Base-by-base conservation (phyloP, 2,888 invertebrate genomes). In the Allolobophora icterica region DNA sequence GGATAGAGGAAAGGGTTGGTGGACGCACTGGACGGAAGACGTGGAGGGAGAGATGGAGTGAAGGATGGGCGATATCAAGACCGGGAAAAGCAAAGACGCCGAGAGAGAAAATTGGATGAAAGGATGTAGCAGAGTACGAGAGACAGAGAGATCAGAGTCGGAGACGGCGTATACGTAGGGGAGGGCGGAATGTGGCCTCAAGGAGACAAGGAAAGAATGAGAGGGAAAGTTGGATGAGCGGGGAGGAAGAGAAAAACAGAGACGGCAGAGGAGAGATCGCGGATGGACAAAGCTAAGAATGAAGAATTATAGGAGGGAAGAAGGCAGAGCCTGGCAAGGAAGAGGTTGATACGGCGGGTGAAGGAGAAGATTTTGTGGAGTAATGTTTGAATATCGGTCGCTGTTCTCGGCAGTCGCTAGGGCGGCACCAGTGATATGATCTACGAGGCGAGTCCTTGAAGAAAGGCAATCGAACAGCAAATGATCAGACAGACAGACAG, bases 1-100 rank as follows among this genome's bases (percentile, higher is more conserved):
- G 21, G 84, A 6, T 34, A 34, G 84, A 84, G 83, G 5, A 15
- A 11, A 15, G 33, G 11, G 15, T 11, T 17, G 83, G 15, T 83
- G 83, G 30, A 83, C 30, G 24, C 19, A 58, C 5, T n/a, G 83
- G 33, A 21, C 21, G 84, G 35, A 35, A 84, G 84, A 33, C 34
- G 33, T 19, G 35, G 34, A 87, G 87, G 34, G 33, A 87, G 35
- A 35, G 87, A 19, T 19, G 5, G 35, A 87, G 87, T 33, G 21
- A 35, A 84, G 34, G 84, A 33, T 33, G 38, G n/a, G 87, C 87
- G 87, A n/a, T 71, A 71, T 71, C 71, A 71, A 71, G n/a, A n/a
- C 0, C 71, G 71, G 71, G n/a, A 71, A 71, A 71, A n/a, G n/a
- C 71, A n/a, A 71, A 71, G 71, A 71, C 71, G 52, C 52, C n/a